Evolutionary conservation across 30 jellyfish, hydroid and myxozoan genomes (phyloP), one percentile per base, ranked within the genome.

Genomic region (Turritopsis dohrnii): DNA sequence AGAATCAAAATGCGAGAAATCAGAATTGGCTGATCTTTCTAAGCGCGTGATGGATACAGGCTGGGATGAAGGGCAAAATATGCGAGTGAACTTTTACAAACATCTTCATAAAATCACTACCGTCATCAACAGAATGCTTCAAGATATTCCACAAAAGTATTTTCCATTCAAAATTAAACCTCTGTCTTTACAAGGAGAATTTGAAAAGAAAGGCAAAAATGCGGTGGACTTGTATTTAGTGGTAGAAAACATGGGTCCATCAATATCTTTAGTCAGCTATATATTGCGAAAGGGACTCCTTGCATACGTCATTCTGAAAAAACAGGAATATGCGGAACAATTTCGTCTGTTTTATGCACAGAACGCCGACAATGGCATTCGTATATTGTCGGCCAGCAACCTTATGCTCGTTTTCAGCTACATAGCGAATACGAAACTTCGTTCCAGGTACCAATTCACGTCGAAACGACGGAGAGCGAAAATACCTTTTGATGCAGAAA

Each of bases 321-420:
- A 81, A 28, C 24, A 65, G 54, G 65, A 77, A 20, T 84, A 87
- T 52, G n/a, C 9, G 9, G 60, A 31, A 17, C 82, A 82, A n/a
- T 75, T 92, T 17, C 93, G 88, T 27, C 31, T 71, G 18, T 92
- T 92, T 66, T 74, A 90, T 85, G 95, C 84, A 21, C 87, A 81
- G 65, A 88, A 87, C 66, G 72, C 80, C 13, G 54, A 22, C 29
- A 84, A 79, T 0, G 52, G 65, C 1, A 71, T 54, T 1, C 69
- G 81, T 22, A 87, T 73, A 69, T 82, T 92, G 0, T 92, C 98
- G 54, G 91, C 96, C 19, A 86, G 92, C 74, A 92, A 92, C 82
- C 79, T 92, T 22, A 92, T 92, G 98, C 82, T 88, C 25, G 79
- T 88, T 74, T 77, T 92, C 53, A 84, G 96, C 8, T 92, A 88